Base-by-base conservation (phyloP, 2,888 invertebrate genomes). In the Plebejus argus region DNA sequence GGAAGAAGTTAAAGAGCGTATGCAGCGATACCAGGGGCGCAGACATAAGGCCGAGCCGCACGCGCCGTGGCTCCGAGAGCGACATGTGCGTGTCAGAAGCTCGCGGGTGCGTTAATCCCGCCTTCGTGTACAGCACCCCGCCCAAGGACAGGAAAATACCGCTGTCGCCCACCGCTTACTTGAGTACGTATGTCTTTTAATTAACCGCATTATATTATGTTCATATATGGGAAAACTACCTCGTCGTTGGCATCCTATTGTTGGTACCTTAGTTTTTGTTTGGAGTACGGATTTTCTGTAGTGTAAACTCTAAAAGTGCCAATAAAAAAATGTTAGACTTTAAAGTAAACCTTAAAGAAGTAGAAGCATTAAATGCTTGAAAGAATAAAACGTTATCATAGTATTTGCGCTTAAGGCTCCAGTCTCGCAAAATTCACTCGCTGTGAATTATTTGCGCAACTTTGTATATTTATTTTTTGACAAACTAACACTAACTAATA, bases 101-200 rank as follows among this genome's bases (percentile, higher is more conserved):
- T 15, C 87, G 89, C 10, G 93, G 94, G 35, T 91, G 90, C 78
- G 90, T 92, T 71, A 94, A 94, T 85, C 91, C 87, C 1, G 94
- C 94, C 15, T 94, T 94, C 82, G 93, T 94, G 70, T 93, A 94
- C 86, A 93, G 93, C 85, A 94, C 94, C 2, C 94, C 94, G 70
- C 94, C 94, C 0, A 94, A 94, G 82, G 94, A 94, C 77, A 87
- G 93, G 83, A 92, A 90, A 82, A 83, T 91, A 81, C 90, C 90
- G 70, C 83, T 91, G 80, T 93, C 94, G 76, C 93, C 93, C 58
- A 88, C 94, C 81, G 93, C 91, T 81, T 92, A 86, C 82, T 81
- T 93, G 80, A 94, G 94, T 94, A 94, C 87, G 94, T 93, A 91
- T 87, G 79, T 80, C 78, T 79, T 79, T 78, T 78, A 66, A 33